Evolutionary conservation across 2,113 vertebrate genomes (phyloP).

Genomic region (Solea solea): DNA sequence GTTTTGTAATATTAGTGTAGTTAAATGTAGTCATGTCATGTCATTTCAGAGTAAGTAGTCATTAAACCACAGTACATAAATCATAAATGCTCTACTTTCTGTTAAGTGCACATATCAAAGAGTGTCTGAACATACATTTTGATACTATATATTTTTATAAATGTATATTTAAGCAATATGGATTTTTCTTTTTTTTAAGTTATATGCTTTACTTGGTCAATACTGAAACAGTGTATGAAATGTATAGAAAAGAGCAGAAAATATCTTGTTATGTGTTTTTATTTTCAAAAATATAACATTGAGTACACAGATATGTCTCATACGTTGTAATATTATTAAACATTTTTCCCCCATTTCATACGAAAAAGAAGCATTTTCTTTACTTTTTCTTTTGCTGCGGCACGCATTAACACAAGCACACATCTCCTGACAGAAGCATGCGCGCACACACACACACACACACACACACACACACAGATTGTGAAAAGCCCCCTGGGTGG

Average conservation of each 20-base stretch:
- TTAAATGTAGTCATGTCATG: too few relatives aligned
- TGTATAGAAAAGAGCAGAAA: conserved; percentile 16
- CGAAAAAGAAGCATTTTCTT: background rate
- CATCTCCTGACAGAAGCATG: conserved; percentile 18
- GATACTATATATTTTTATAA: conserved; percentile 55
- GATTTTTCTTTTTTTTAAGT: conserved; percentile 27
- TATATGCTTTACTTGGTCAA: conserved; percentile 13
- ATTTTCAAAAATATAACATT: conserved; percentile 39
- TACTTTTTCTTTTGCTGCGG: conserved; percentile 4
- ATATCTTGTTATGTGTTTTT: conserved; percentile 28
- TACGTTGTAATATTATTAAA: background rate
- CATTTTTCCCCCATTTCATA: too few relatives aligned
- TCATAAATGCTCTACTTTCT: background rate
- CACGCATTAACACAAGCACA: conserved; percentile 32
- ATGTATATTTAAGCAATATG: conserved; percentile 53
- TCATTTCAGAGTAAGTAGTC: too few relatives aligned
- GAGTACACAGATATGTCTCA: conserved; percentile 21
- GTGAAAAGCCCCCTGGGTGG: conserved; percentile 38
- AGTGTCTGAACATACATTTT: conserved; percentile 31
- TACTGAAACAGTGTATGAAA: conserved; percentile 14
- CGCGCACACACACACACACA: conserved; percentile 7
- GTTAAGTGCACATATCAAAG: conserved; percentile 17
- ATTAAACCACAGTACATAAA: background rate
- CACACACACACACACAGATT: conserved; percentile 20
- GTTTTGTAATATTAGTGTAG: too few relatives aligned